Evolutionary conservation across 2,888 invertebrate species (phyloP), one percentile per base, ranked within the genome.

Genomic region (Metacarcinus magister): DNA sequence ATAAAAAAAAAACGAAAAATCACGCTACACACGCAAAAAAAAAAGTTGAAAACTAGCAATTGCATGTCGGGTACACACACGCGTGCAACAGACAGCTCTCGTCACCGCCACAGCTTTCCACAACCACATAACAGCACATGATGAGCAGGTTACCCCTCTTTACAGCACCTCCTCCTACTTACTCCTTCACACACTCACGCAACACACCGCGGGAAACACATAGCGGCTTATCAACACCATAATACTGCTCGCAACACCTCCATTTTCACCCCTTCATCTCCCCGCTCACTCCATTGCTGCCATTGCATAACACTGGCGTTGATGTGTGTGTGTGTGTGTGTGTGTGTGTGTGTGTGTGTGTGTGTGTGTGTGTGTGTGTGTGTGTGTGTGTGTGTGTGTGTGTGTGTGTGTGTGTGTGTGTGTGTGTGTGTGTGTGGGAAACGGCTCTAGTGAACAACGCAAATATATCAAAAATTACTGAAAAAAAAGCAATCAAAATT

Each of bases 311-410:
- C 60, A 60, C 10, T 60, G 7, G 60, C 16, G 60, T 60, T 10
- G 10, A 19, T 7, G 10, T 60, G 60, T 60, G 60, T 60, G 60
- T 60, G 60, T 60, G 60, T 60, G 60, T 60, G 60, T 60, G 60
- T 60, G 60, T 60, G 60, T 60, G 60, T 60, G 60, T 60, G 60
- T 60, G 60, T 60, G 60, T 60, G 60, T 60, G 60, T 60, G 60
- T 60, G 60, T 60, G 60, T 60, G 60, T 60, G 60, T 60, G 60
- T 60, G 60, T 60, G 60, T 60, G 60, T 60, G 60, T 60, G 60
- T 60, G 60, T 60, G 60, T 10, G 60, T 60, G 60, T 10, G 60
- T 60, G 7, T 10, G 60, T 60, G 19, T 48, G 48, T 5, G 48
- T 5, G 48, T 48, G 48, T 5, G 48, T 48, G 48, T 5, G 48